Percentiles rank a stretch among this genome's conserved stretches.
These are phyloP conservation scores for Epinotia nisella DNA, from an alignment of 2,888 invertebrate genomes.

Conservation along the genomic window DNA sequence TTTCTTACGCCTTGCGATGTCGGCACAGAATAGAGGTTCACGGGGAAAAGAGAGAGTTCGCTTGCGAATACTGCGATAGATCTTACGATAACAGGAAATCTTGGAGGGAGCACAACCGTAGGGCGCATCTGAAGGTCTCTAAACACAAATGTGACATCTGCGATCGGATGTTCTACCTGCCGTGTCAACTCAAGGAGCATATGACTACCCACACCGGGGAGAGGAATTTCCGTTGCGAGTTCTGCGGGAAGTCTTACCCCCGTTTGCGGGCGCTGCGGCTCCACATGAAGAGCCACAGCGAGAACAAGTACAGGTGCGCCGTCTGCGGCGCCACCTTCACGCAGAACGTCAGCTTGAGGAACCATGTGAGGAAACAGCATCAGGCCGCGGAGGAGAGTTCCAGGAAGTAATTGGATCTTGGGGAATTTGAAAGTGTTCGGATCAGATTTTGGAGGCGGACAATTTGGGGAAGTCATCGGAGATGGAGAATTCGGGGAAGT, in stretches of 20 bases:
- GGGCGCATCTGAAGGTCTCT: slow-evolving; percentile 59
- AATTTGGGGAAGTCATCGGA: too few relatives aligned
- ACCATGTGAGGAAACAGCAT: slow-evolving; percentile 76
- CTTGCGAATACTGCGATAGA: slow-evolving; percentile 61
- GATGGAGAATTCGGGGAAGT: too few relatives aligned
- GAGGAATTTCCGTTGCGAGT: slow-evolving; percentile 75
- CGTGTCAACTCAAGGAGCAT: slow-evolving; percentile 73
- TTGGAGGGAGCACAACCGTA: slow-evolving; percentile 59
- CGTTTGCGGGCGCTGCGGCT: slow-evolving; percentile 72
- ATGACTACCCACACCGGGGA: slow-evolving; percentile 80
- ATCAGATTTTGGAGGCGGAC: too few relatives aligned
- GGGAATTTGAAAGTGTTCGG: too few relatives aligned
- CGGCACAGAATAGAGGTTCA: slow-evolving; percentile 58
- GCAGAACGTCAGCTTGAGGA: slow-evolving; percentile 76
- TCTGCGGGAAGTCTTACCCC: slow-evolving; percentile 81
- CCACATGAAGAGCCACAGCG: slow-evolving; percentile 80
- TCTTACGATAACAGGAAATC: slow-evolving; percentile 60
- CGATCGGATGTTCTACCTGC: slow-evolving; percentile 65
- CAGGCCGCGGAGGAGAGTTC: slow-evolving; percentile 50
- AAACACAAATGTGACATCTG: slow-evolving; percentile 72
- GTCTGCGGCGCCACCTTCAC: slow-evolving; percentile 75
- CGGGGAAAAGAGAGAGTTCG: slow-evolving; percentile 56
- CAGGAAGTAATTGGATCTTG: not conserved
- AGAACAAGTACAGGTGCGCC: slow-evolving; percentile 77
- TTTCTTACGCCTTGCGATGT: slow-evolving; percentile 53